Conservation (phyloP, 2,797 vertebrate species). For the Tympanoctomys barrerae region DNA sequence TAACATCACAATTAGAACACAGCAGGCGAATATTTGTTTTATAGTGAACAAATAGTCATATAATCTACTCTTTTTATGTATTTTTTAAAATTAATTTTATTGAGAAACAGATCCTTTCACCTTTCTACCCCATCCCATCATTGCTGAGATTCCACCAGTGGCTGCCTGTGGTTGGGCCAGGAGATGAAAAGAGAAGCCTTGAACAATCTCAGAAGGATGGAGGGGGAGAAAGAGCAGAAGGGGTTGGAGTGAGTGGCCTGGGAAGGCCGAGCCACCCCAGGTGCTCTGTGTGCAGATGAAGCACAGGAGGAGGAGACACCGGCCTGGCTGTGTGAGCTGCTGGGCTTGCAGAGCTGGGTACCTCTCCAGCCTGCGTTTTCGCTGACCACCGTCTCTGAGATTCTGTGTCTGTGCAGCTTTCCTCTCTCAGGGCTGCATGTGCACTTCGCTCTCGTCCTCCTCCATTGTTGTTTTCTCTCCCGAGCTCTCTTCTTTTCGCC, state of each 20-base stretch:
- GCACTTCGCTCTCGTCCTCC: slow-evolving; percentile 47
- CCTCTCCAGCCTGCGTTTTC: neutral
- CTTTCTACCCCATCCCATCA: neutral
- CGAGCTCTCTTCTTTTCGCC: slow-evolving; percentile 57
- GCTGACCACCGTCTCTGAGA: accelerated
- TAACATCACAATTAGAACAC: slow-evolving; percentile 3
- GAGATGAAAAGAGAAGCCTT: neutral
- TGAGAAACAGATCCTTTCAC: neutral
- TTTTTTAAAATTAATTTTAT: no score
- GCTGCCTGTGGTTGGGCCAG: neutral
- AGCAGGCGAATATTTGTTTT: slow-evolving; percentile 31
- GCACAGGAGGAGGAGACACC: neutral
- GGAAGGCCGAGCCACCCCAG: neutral
- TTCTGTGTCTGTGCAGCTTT: slow-evolving; percentile 66
- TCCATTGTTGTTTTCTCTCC: neutral
- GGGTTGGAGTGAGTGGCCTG: no score
- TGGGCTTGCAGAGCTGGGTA: neutral
- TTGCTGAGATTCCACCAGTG: neutral
- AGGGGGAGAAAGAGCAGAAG: neutral
- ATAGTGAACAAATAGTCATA: neutral
- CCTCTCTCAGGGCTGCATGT: neutral
- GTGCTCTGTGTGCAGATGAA: neutral
- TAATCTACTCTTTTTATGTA: neutral
- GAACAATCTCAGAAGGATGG: neutral
- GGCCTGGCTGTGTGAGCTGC: neutral